Evolutionary conservation across 1,140 invertebrate species (phyloP).

Genomic region (Tribolium madens): DNA sequence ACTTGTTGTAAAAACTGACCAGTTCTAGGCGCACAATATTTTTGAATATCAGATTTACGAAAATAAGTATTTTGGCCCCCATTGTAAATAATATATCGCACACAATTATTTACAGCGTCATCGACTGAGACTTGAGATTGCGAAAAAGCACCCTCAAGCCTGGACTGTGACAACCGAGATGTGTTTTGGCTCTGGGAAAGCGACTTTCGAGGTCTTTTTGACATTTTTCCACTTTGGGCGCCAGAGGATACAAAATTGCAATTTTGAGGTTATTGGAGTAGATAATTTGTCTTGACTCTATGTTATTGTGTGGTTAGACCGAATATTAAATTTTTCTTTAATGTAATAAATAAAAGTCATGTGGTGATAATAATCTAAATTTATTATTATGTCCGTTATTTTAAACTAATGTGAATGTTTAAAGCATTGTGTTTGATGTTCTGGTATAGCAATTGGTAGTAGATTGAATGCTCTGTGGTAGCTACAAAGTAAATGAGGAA

Average conservation of each 20-base stretch:
- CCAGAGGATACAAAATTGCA: neutral
- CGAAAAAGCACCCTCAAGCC: neutral
- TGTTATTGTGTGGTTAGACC: too few relatives aligned
- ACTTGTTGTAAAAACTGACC: constrained; percentile 52
- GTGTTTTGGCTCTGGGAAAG: neutral
- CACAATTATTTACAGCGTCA: constrained; percentile 53
- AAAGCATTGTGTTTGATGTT: too few relatives aligned
- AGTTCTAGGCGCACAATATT: constrained; percentile 50
- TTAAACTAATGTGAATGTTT: too few relatives aligned
- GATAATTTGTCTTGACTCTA: too few relatives aligned
- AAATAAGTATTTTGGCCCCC: constrained; percentile 50
- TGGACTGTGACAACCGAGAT: neutral
- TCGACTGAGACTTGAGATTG: constrained; percentile 24
- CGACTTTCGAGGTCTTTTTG: neutral
- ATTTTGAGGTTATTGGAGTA: neutral
- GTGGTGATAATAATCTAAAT: too few relatives aligned
- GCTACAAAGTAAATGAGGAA: too few relatives aligned
- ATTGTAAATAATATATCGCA: constrained; percentile 55
- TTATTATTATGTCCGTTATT: too few relatives aligned
- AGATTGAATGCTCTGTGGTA: too few relatives aligned
- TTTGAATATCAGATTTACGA: constrained; percentile 54
- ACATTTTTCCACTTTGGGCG: neutral
- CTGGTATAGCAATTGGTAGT: too few relatives aligned
- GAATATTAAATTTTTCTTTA: too few relatives aligned
- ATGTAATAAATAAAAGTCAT: too few relatives aligned